Evolutionary conservation across 2,888 invertebrate species (phyloP).

Genomic region (Allygus modestus): DNA sequence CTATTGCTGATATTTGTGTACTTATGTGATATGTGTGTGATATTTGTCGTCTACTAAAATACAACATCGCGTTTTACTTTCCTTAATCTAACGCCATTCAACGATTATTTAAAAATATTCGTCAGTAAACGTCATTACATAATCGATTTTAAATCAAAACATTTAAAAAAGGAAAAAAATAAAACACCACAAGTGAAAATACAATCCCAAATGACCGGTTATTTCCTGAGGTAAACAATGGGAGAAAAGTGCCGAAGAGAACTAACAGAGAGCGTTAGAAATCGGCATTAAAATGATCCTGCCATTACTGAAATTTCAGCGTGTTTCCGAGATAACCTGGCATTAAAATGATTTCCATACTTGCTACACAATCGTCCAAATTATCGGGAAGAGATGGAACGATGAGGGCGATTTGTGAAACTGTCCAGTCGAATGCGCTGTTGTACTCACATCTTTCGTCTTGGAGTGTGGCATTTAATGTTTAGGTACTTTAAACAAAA

Average conservation of each 20-base stretch:
- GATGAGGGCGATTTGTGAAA: conserved; percentile 24
- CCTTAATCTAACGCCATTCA: too few species aligned
- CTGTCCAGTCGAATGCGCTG: neutral
- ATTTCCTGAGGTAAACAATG: neutral
- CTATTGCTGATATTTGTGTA: too few species aligned
- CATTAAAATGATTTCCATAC: conserved; percentile 32
- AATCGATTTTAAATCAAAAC: too few species aligned
- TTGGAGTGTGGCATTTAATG: neutral
- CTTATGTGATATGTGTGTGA: too few species aligned
- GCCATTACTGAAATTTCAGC: conserved; percentile 13
- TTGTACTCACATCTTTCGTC: conserved; percentile 11
- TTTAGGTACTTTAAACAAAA: too few species aligned
- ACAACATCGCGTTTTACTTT: too few species aligned
- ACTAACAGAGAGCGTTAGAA: conserved; percentile 13
- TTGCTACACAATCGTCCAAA: conserved; percentile 18
- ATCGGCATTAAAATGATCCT: conserved; percentile 24
- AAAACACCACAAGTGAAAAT: too few species aligned
- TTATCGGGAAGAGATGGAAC: neutral
- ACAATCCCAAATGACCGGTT: neutral
- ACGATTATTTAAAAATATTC: too few species aligned
- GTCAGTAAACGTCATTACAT: too few species aligned
- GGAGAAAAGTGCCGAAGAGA: neutral
- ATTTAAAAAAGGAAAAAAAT: too few species aligned
- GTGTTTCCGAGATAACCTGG: conserved; percentile 1
- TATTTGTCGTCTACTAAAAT: too few species aligned